Percentiles rank a stretch among this genome's conserved stretches.
These are phyloP conservation scores for Arctia plantaginis DNA, from an alignment of 2,888 invertebrate genomes.

Conservation along the genomic window DNA sequence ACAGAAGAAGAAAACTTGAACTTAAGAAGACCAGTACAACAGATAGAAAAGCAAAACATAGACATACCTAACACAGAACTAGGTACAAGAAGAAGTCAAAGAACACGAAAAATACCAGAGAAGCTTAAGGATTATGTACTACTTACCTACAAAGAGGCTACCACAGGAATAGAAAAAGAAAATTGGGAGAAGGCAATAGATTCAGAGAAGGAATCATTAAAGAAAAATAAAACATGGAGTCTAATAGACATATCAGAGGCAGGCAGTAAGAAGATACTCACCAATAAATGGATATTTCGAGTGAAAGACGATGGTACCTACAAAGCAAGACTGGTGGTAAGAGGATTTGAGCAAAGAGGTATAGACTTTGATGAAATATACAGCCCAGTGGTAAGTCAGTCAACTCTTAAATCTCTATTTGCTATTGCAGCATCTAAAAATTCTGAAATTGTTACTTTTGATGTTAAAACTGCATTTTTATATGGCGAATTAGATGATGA, in stretches of 20 bases:
- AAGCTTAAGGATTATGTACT: background rate
- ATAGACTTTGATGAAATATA: too few relatives aligned
- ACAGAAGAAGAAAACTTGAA: too few relatives aligned
- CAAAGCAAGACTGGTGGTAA: constrained; percentile 5
- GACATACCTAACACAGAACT: too few relatives aligned
- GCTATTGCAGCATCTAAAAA: too few relatives aligned
- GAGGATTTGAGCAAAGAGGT: too few relatives aligned
- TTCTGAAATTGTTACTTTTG: too few relatives aligned
- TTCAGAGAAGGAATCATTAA: constrained; percentile 2
- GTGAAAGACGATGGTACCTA: background rate
- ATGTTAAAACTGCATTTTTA: too few relatives aligned
- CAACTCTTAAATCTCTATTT: too few relatives aligned
- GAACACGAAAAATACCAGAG: background rate
- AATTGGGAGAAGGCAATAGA: constrained; percentile 9
- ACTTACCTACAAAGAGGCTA: constrained; percentile 4
- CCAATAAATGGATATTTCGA: constrained; percentile 7
- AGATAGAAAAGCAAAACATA: too few relatives aligned
- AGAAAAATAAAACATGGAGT: constrained; percentile 3
- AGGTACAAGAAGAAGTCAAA: background rate
- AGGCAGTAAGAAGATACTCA: background rate
- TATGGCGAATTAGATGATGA: too few relatives aligned
- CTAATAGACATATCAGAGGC: background rate
- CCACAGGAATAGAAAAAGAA: background rate
- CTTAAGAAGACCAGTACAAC: too few relatives aligned
- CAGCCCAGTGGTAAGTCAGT: too few relatives aligned